phyloP scores from a whole-genome alignment of 2,888 invertebrate species.

The Drosophila paracracens region DNA sequence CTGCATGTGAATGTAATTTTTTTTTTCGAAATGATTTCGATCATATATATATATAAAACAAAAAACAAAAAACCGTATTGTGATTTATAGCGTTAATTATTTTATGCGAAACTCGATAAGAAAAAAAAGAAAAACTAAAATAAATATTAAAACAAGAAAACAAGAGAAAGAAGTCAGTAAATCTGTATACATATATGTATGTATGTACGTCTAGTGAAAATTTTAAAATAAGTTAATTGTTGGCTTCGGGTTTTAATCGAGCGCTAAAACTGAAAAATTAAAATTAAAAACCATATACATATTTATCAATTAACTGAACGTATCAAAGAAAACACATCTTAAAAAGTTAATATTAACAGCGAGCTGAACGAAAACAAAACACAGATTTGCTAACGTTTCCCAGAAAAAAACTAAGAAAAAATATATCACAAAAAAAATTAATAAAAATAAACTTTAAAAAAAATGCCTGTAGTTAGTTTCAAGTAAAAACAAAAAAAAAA shows the following conservation, averaged over 20 bases:
- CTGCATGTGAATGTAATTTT: constrained; percentile 36
- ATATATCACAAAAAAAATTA: constrained; percentile 18
- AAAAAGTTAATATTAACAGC: constrained; percentile 67
- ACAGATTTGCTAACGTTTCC: constrained; percentile 46
- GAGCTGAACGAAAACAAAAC: constrained; percentile 30
- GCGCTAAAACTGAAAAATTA: constrained; percentile 25
- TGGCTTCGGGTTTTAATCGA: constrained; percentile 30
- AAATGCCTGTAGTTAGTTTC: constrained; percentile 81
- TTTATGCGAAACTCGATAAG: constrained; percentile 64
- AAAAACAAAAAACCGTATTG: constrained; percentile 80
- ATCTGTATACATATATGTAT: constrained; percentile 16
- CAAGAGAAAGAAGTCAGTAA: constrained; percentile 14
- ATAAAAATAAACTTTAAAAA: constrained; percentile 14
- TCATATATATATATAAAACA: constrained; percentile 23
- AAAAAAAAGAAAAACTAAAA: constrained; percentile 1
- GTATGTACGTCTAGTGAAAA: constrained; percentile 66
- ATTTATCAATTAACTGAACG: constrained; percentile 72
- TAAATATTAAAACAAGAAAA: constrained; percentile 9
- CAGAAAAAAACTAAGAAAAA: constrained; percentile 18
- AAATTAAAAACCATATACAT: constrained; percentile 5
- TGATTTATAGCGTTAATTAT: constrained; percentile 85
- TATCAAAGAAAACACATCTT: constrained; percentile 65
- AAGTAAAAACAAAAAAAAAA: constrained; percentile 54
- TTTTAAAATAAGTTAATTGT: constrained; percentile 54
- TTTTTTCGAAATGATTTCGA: constrained; percentile 57